A percentile compares a stretch with the other conserved stretches of the same genome.
These are phyloP conservation scores for Parauchenoglanis ngamensis DNA, from an alignment of 2,797 vertebrate species.

Conservation along the genomic window DNA sequence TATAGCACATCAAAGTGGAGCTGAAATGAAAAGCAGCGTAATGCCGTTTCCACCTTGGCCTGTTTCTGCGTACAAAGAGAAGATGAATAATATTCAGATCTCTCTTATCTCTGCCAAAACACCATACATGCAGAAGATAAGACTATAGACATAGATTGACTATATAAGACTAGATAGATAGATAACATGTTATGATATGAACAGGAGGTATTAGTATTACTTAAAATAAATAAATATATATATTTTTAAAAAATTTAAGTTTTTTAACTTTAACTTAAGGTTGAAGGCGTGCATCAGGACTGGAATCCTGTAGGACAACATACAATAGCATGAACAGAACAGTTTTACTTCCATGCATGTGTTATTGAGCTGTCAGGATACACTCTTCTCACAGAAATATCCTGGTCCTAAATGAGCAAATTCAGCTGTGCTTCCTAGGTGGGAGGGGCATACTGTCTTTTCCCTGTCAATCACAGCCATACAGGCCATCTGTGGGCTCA, in stretches of 20 bases:
- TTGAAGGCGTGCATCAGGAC: not conserved
- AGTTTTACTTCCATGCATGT: not conserved
- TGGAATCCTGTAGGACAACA: not conserved
- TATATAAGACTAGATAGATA: no score
- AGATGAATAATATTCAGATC: not conserved
- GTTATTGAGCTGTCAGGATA: not conserved
- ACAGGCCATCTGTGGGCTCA: not conserved
- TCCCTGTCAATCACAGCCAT: not conserved
- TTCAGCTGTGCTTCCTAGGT: not conserved
- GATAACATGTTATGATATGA: not conserved
- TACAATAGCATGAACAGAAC: not conserved
- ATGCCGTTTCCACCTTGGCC: slow-evolving; percentile 38
- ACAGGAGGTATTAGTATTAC: not conserved
- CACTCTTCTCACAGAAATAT: not conserved
- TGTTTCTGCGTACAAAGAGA: not conserved
- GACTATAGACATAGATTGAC: not conserved
- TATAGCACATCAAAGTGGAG: slow-evolving; percentile 58
- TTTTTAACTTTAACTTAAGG: not conserved
- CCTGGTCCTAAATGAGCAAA: not conserved
- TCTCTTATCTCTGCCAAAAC: not conserved
- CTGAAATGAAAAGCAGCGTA: slow-evolving; percentile 50
- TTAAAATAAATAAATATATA: no score
- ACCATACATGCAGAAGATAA: not conserved
- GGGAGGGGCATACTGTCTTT: not conserved
- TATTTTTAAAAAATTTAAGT: no score